Base-by-base conservation (phyloP, 2,888 invertebrate species). In the Agrotis ipsilon region DNA sequence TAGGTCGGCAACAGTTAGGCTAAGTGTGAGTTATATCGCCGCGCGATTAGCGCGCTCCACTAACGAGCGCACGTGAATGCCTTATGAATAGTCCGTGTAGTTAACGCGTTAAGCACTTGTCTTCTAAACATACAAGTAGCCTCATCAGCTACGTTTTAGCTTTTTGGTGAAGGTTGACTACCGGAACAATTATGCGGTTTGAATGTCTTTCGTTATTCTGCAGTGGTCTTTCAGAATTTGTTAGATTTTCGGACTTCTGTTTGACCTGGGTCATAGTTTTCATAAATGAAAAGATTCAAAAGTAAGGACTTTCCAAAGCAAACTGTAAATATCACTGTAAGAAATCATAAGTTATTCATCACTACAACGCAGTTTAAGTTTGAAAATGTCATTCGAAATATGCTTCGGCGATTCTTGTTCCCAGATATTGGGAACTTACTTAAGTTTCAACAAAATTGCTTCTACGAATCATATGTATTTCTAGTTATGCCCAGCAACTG, bases 1-100 rank as follows among this genome's bases (percentile, higher is more conserved):
- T 52, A 57, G 54, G 48, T 58, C 32, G 63, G 52, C 48, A 49
- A 65, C 69, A 54, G 57, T 73, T 57, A 45, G 48, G 51, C 18
- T 62, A 79, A 79, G 64, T 69, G 64, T 49, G 52, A 79, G 60
- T 69, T 79, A 79, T 65, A 79, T 74, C 61, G 49, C 77, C 69
- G 19, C 80, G 70, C 69, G 69, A 78, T 78, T 79, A 78, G 75
- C 57, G 68, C 32, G 55, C 49, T 39, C 19, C 57, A 49, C 77
- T 78, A 78, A 79, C 79, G 79, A 78, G 60, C 79, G 52, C 48
- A 61, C 58, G 74, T 74, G 61, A 77, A 77, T 79, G 27, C 54
- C 55, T 64, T 69, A 48, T 76, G 79, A 79, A 79, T 79, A 65
- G 52, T 54, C 49, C 39, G 49, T 58, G 58, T 61, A 69, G 64